Evolutionary conservation across 2,797 vertebrate species (phyloP).

Genomic region (Garrulus glandarius): DNA sequence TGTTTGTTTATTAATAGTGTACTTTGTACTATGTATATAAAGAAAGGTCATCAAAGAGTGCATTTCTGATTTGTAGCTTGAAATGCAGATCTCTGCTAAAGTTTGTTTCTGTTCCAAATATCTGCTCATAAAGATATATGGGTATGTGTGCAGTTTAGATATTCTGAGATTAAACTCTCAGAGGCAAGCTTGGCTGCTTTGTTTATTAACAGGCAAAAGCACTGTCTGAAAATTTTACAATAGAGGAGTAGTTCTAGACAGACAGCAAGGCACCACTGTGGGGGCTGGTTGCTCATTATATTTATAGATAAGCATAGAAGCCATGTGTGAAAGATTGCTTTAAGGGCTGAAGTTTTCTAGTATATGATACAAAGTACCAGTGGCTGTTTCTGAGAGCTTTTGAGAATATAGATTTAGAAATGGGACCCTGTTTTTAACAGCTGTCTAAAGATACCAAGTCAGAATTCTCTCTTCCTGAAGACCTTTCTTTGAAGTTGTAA

Average conservation of each 20-base stretch:
- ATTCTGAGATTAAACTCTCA: slow-evolving; percentile 56
- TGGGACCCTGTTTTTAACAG: background rate
- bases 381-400: background rate
- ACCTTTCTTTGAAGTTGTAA: background rate
- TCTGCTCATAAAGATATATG: slow-evolving; percentile 54
- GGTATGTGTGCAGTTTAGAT: slow-evolving; percentile 34
- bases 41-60: slow-evolving; percentile 23
- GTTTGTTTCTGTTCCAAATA: slow-evolving; percentile 32
- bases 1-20: slow-evolving; percentile 41
- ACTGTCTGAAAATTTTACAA: slow-evolving; percentile 56
- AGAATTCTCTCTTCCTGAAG: background rate
- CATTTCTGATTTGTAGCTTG: slow-evolving; percentile 50
- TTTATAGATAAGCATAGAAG: slow-evolving; percentile 46
- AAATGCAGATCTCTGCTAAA: slow-evolving; percentile 50
- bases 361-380: background rate
- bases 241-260: slow-evolving; percentile 58
- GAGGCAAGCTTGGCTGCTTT: slow-evolving; percentile 32
- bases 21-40: slow-evolving; percentile 15
- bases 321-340: slow-evolving; percentile 37
- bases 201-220: slow-evolving; percentile 55
- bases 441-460: background rate
- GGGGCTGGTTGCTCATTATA: slow-evolving; percentile 54
- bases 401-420: background rate
- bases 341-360: background rate
- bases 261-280: slow-evolving; percentile 70